Base-by-base conservation (phyloP, 2,113 vertebrate species). In the Cercocebus atys region DNA sequence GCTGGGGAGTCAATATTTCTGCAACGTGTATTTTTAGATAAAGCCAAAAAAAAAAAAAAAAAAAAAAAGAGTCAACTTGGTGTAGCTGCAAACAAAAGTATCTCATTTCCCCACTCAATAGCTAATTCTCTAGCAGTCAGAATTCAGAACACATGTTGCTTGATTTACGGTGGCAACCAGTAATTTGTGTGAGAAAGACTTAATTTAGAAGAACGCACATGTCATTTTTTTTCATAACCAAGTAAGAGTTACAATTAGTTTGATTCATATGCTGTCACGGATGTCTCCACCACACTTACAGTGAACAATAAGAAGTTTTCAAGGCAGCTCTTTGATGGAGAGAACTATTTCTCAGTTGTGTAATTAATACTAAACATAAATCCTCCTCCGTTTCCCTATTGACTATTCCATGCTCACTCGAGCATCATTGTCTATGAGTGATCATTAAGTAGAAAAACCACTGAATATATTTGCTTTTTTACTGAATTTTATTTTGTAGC, bases 201-300 rank as follows among this genome's bases (percentile, higher is more conserved):
- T 97, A 97, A 98, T 98, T 98, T 97, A 96, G 97, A 97, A 97
- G 97, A 97, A 97, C 1, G 50, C 88, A 93, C 83, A 94, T 97
- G 97, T 97, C 98, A 98, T 98, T 95, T 97, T 97, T 97, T 96
- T 96, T 94, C 97, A 97, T 97, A 97, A 97, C 96, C 82, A 89
- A 97, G 96, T 82, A 94, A 97, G 94, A 95, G 90, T 95, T 97
- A 97, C 97, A 98, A 98, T 98, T 98, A 97, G 92, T 87, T 98
- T 97, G 97, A 97, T 97, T 97, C 97, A 97, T 93, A 80, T 27
- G 93, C 97, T 97, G 98, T 97, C 98, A 96, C 1, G n/a, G 64
- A 52, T 50, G 94, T 96, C 97, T 95, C 94, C 73, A 72, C 59
- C 4, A 68, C 20, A 70, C 1, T 4, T 17, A 32, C 52, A 5